Evolutionary conservation across 2,888 invertebrate species (phyloP).

Genomic region (Cataglyphis albicans): DNA sequence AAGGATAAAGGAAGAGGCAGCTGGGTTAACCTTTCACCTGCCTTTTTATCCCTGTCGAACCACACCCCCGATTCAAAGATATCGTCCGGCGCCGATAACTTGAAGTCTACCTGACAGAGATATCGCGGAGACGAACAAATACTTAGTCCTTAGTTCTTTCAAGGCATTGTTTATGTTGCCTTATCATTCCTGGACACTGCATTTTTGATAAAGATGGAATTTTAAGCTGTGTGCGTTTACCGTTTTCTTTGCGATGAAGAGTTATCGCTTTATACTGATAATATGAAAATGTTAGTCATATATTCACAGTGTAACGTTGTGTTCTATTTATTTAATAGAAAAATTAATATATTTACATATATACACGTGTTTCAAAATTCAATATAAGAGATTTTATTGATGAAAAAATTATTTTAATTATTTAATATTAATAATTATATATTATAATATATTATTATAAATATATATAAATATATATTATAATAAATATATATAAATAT

Average conservation of each 20-base stretch:
- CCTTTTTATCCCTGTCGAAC: constrained; percentile 57
- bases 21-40: constrained; percentile 79
- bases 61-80: constrained; percentile 65
- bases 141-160: constrained; percentile 58
- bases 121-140: constrained; percentile 62
- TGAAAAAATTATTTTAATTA: constrained; percentile 1
- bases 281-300: background rate
- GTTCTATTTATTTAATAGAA: no score
- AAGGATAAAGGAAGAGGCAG: constrained; percentile 74
- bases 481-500: no score
- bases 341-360: background rate
- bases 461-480: no score
- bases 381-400: background rate
- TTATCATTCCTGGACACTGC: constrained; percentile 47
- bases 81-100: constrained; percentile 61
- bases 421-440: no score
- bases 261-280: background rate
- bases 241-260: background rate
- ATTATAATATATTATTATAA: no score
- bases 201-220: constrained; percentile 44
- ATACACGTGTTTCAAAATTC: background rate
- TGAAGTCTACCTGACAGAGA: constrained; percentile 53
- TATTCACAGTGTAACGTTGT: background rate
- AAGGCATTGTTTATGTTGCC: constrained; percentile 65
- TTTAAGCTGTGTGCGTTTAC: background rate